Percentiles rank a stretch among this genome's conserved stretches.
Evolutionary conservation across 1,140 invertebrate genomes (phyloP).

Genomic region (Eueides isabella): DNA sequence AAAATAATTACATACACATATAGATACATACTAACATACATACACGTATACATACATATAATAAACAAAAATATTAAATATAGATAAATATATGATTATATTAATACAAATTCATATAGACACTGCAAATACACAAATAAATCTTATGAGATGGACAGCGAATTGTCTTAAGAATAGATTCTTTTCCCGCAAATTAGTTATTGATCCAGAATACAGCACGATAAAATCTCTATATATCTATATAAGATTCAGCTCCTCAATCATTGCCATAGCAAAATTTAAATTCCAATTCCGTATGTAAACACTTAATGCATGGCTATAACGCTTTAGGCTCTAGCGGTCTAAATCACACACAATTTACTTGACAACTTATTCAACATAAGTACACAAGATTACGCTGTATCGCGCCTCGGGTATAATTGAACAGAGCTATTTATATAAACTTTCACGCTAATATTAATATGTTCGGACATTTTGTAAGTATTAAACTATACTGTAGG

Average conservation of each 20-base stretch:
- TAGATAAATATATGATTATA: no score
- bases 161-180: no score
- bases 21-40: no score
- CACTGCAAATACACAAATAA: no score
- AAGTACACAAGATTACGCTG: constrained; percentile 47
- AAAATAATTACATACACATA: no score
- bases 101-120: no score
- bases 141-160: no score
- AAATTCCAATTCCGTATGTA: constrained; percentile 23
- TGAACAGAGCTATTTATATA: constrained; percentile 61
- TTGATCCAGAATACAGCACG: no score
- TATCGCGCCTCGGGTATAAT: constrained; percentile 52
- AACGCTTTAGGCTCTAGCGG: constrained; percentile 38
- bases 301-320: constrained; percentile 34
- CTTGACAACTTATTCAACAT: constrained; percentile 52
- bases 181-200: no score
- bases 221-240: no score
- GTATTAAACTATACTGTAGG: constrained; percentile 17
- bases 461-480: constrained; percentile 53
- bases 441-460: constrained; percentile 57
- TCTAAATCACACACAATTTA: constrained; percentile 63
- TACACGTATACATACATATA: no score
- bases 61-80: no score
- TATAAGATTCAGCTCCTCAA: neutral
- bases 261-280: constrained; percentile 2